Conservation (phyloP, 2,888 invertebrate species). For the Steinernema scapterisci region DNA sequence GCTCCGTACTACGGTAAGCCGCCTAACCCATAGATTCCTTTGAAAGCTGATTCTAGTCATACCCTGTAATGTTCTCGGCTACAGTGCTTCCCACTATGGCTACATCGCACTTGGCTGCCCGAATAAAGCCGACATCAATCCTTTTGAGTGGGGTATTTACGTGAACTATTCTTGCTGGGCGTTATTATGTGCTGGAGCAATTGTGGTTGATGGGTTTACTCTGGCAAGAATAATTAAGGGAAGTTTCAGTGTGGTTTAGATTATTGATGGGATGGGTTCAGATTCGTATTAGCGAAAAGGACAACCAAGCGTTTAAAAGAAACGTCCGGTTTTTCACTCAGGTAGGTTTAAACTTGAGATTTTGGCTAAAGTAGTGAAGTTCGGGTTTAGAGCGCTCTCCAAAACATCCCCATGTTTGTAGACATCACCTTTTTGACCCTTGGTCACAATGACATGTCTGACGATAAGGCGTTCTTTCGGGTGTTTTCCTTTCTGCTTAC, state of each 20-base stretch:
- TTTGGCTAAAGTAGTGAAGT: neutral
- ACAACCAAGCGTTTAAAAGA: neutral
- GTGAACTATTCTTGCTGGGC: neutral
- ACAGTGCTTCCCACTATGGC: neutral
- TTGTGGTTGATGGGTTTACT: neutral
- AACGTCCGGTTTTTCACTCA: slow-evolving; percentile 10
- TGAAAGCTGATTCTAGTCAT: neutral
- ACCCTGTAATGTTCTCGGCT: neutral
- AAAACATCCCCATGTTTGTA: slow-evolving; percentile 2
- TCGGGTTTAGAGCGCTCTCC: neutral
- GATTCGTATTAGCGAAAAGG: too few species aligned
- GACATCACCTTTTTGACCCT: neutral
- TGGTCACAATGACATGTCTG: neutral
- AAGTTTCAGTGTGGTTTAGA: too few species aligned
- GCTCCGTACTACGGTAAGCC: neutral
- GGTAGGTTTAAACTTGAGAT: neutral
- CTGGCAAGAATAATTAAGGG: too few species aligned
- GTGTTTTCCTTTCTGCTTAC: neutral
- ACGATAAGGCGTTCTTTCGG: neutral
- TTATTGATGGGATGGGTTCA: too few species aligned
- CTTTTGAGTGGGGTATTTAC: neutral
- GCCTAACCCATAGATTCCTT: neutral
- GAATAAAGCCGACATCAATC: neutral
- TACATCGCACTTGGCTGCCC: neutral
- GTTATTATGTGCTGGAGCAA: neutral